Evolutionary conservation across 1,140 invertebrate species (phyloP), one percentile per base, ranked within the genome.

Genomic region (Drosophila punjabiensis): DNA sequence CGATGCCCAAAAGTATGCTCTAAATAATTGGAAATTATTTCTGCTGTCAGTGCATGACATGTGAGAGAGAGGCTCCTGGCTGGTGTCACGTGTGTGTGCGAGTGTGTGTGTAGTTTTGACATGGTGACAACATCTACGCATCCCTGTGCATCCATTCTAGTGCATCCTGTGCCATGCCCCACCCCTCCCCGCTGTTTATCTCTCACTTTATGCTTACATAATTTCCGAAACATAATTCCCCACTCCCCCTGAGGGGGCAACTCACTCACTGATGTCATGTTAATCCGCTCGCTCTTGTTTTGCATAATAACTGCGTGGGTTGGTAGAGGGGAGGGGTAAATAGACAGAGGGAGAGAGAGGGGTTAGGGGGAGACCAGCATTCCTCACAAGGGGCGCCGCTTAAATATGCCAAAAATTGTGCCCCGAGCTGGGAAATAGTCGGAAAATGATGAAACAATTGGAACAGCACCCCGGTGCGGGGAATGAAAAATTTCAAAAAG

Each of bases 1-100:
- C 30, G 53, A 13, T 61, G 66, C 69, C 79, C 62, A 68, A 87
- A 86, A 87, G 75, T 73, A 79, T 82, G 82, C 83, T 73, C 83
- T 76, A 86, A 86, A 86, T 86, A 86, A 86, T 86, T 86, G 70
- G 70, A 79, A 82, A 87, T 82, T 87, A 87, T 86, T 82, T 87
- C 69, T 59, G 70, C 64, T 79, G 69, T 67, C 81, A 64, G 35
- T 39, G 61, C 55, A 55, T 63, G 80, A 81, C 79, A 81, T 64
- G 82, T 78, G 81, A 35, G 60, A 32, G 61, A 5, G 13, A 5
- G 16, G 24, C 24, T 24, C 24, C n/a, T 48, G 9, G 24, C 13
- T 11, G n/a, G 14, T 39, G 20, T 13, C 30, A 20, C 41, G 7
- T 50, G 62, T 16, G 62, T 16, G n/a, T 3, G 45, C 20, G 5